A percentile compares a stretch with the other conserved stretches of the same genome.
Evolutionary conservation across 2,113 vertebrate genomes (phyloP).

Genomic region (Rynchops niger): DNA sequence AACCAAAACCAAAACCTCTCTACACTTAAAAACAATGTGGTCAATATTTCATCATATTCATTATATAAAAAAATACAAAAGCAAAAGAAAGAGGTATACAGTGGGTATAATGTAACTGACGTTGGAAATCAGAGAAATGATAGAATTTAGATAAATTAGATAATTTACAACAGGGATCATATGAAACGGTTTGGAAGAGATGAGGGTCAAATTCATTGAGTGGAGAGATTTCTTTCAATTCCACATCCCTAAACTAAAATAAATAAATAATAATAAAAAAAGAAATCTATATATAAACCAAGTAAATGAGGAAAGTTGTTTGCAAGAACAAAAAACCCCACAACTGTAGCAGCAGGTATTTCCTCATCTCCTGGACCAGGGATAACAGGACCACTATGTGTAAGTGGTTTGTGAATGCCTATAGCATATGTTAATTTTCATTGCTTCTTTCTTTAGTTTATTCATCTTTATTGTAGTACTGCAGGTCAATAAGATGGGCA

Average conservation of each 20-base stretch:
- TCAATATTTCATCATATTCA: not conserved
- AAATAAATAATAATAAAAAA: no score
- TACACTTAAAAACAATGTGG: not conserved
- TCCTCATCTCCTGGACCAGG: not conserved
- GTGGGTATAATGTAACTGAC: not conserved
- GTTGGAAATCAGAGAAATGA: not conserved
- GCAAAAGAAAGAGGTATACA: not conserved
- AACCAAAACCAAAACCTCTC: fast-evolving
- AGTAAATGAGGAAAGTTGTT: not conserved
- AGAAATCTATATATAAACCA: not conserved
- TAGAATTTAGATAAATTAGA: not conserved
- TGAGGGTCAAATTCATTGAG: not conserved
- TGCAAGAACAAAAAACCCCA: not conserved
- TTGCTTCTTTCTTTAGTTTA: not conserved
- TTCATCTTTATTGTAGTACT: not conserved
- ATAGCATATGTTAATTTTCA: not conserved
- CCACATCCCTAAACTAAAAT: not conserved
- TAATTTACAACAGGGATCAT: not conserved
- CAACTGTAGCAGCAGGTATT: not conserved
- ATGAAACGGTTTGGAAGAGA: not conserved
- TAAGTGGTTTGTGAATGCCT: not conserved
- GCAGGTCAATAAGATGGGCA: not conserved
- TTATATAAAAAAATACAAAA: not conserved
- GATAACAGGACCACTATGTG: not conserved
- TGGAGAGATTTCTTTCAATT: not conserved